Conservation (phyloP, 2,797 vertebrate genomes). For the Hipposideros larvatus region DNA sequence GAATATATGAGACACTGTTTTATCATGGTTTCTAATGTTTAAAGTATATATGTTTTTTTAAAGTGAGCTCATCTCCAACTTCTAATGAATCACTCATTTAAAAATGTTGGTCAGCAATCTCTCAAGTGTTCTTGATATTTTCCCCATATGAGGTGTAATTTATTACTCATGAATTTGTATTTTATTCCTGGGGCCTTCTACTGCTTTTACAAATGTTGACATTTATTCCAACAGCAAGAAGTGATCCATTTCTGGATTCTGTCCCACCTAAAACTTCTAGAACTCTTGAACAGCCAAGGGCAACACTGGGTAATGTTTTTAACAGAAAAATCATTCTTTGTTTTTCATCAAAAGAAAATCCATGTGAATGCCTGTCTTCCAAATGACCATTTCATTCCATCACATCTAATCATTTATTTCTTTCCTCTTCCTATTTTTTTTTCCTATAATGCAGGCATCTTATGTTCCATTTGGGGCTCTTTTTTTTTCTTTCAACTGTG, state of each 20-base stretch:
- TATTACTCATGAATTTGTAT: slow-evolving; percentile 73
- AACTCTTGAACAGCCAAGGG: slow-evolving; percentile 89
- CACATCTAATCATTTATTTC: slow-evolving; percentile 75
- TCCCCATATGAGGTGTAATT: slow-evolving; percentile 59
- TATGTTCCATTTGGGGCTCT: slow-evolving; percentile 43
- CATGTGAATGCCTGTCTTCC: slow-evolving; percentile 83
- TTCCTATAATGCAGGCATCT: slow-evolving; percentile 29
- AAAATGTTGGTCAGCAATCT: slow-evolving; percentile 57
- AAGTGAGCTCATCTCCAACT: slow-evolving; percentile 69
- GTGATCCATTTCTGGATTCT: slow-evolving; percentile 88
- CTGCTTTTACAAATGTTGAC: slow-evolving; percentile 85
- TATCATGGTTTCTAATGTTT: not conserved
- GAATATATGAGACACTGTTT: not conserved
- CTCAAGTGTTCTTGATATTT: slow-evolving; percentile 64
- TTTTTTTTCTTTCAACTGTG: slow-evolving; percentile 40
- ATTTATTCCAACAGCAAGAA: slow-evolving; percentile 90
- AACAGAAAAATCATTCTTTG: slow-evolving; percentile 79
- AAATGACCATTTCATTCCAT: slow-evolving; percentile 80
- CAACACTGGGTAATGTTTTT: slow-evolving; percentile 91
- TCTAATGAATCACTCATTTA: slow-evolving; percentile 66
- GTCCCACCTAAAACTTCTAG: slow-evolving; percentile 88
- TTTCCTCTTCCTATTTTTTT: slow-evolving; percentile 69
- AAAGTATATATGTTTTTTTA: slow-evolving; percentile 28
- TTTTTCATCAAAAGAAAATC: slow-evolving; percentile 80
- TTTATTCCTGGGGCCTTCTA: slow-evolving; percentile 79